Evolutionary conservation across 2,888 invertebrate genomes (phyloP).

Genomic region (Leptopilina myrica): DNA sequence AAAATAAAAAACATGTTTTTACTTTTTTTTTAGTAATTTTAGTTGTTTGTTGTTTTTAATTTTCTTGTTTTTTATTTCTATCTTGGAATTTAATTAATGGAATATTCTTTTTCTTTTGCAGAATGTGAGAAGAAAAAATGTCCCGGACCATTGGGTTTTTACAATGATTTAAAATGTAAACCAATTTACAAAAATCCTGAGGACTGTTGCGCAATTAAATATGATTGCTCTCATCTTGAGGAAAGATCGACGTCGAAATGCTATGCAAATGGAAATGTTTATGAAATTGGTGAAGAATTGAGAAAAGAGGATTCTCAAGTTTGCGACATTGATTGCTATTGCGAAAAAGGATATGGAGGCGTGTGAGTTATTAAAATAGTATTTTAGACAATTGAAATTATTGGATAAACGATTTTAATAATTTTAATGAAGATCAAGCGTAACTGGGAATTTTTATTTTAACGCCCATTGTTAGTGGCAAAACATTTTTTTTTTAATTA

Average conservation of each 20-base stretch:
- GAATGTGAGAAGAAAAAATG: conserved; percentile 61
- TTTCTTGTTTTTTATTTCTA: not conserved
- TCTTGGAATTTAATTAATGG: not conserved
- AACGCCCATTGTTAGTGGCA: too few species aligned
- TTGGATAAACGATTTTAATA: too few species aligned
- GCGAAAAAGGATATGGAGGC: conserved; percentile 35
- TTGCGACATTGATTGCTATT: conserved; percentile 64
- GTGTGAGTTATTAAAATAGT: conserved; percentile 56
- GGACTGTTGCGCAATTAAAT: conserved; percentile 61
- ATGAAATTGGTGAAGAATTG: conserved; percentile 60
- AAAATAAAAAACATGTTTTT: not conserved
- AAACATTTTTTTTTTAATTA: too few species aligned
- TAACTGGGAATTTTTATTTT: too few species aligned
- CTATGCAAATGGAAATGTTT: conserved; percentile 62
- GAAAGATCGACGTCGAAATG: conserved; percentile 60
- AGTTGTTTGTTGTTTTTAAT: too few species aligned
- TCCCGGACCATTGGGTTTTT: conserved; percentile 63
- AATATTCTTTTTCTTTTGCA: conserved; percentile 35
- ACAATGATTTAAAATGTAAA: conserved; percentile 61
- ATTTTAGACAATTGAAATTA: not conserved
- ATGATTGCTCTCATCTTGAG: conserved; percentile 65
- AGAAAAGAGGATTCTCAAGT: conserved; percentile 60
- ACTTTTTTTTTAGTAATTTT: not conserved
- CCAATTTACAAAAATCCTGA: conserved; percentile 59
- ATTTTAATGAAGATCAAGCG: too few species aligned